Evolutionary conservation across 64 coral and sea anemone species (phyloP), one percentile per base, ranked within the genome.

Genomic region (Dendrophyllia cribrosa): DNA sequence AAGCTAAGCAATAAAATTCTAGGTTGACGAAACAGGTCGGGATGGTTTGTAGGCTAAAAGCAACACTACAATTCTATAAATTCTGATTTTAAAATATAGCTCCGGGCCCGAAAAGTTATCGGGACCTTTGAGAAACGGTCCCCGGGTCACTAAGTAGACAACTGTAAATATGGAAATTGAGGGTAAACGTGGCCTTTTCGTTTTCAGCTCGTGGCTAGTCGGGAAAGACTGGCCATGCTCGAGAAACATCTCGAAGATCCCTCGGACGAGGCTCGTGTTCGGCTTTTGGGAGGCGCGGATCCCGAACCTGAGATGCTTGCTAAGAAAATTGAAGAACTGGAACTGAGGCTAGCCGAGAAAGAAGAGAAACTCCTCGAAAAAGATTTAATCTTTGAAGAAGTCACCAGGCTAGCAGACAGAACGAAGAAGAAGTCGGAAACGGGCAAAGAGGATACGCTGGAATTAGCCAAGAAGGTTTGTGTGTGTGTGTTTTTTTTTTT

Each of bases 321-420:
- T 24, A 91, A 91, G 64, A 99, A 99, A 87, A 93, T 99, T 63
- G 95, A 96, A 60, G 94, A 99, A 79, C 64, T 99, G 53, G 97
- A 99, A 82, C 53, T 99, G 53, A 79, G 97, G 13, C 70, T 99
- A 12, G 94, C 97, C 0, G 97, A 99, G 77, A 99, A 99, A 55
- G 97, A 99, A 26, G 97, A 99, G 71, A 99, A 99, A 79, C 85
- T 99, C 6, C 72, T 99, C 5, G 97, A 99, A 58, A 99, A 99
- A 45, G 97, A 99, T 85, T 88, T 99, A 47, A 99, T 99, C 26
- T 94, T 84, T 91, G 97, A 99, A 88, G 97, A 99, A 50, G 97
- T 99, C 16, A 99, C 86, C 16, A 88, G 97, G 55, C 73, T 99
- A 53, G 88, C 97, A 47, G 97, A 99, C 72, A 91, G 97, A 88